Conservation (phyloP, 2,888 invertebrate genomes). For the Octodonta nipae region DNA sequence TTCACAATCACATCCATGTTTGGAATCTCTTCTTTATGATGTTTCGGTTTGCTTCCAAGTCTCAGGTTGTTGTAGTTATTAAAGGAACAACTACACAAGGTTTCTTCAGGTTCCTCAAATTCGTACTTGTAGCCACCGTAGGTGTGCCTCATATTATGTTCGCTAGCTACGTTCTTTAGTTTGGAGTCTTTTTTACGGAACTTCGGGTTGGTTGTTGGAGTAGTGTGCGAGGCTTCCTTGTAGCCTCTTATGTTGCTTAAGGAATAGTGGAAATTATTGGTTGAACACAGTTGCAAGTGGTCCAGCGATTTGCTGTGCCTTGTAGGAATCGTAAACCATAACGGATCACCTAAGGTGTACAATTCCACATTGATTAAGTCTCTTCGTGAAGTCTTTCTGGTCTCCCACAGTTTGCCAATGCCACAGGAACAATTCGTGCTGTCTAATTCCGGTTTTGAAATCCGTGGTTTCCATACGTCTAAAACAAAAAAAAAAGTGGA, state of each 20-base stretch:
- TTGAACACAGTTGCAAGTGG: constrained; percentile 47
- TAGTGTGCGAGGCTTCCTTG: too few relatives aligned
- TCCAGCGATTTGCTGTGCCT: constrained; percentile 73
- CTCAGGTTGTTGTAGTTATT: constrained; percentile 8
- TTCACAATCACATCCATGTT: constrained; percentile 8
- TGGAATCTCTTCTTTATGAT: constrained; percentile 5
- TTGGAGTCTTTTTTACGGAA: constrained; percentile 15
- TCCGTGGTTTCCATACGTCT: constrained; percentile 5
- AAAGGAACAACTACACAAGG: constrained; percentile 11
- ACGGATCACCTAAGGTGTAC: constrained; percentile 14
- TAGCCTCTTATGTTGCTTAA: constrained; percentile 19
- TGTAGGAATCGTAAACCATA: constrained; percentile 19
- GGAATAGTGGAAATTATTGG: constrained; percentile 22
- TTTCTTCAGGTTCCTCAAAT: constrained; percentile 2
- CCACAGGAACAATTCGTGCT: constrained; percentile 24
- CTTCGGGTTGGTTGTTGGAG: too few relatives aligned
- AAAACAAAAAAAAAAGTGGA: constrained; percentile 3
- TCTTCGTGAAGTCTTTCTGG: constrained; percentile 19
- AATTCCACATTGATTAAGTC: constrained; percentile 15
- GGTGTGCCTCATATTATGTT: constrained; percentile 19
- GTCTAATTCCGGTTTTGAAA: constrained; percentile 13
- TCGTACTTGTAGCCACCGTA: constrained; percentile 10
- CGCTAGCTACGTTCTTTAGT: constrained; percentile 22
- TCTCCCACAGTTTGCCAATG: constrained; percentile 21
- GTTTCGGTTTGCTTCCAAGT: constrained; percentile 5